A percentile compares a stretch with the other conserved stretches of the same genome.
Conservation (phyloP, 2,797 vertebrate genomes). For the Prunella strophiata region DNA sequence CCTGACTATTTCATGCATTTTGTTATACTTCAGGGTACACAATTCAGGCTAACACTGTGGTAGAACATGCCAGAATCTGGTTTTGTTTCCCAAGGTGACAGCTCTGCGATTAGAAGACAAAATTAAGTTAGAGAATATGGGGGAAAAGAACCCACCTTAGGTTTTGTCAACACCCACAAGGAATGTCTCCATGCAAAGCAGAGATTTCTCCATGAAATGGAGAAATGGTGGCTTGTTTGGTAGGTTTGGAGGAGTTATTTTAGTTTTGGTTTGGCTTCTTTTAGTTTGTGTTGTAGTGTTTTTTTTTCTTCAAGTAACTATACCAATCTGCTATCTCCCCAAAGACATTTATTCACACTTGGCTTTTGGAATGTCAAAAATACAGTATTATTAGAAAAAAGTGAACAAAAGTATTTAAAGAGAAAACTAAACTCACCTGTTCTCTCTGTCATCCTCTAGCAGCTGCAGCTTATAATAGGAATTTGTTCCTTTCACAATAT, state of each 20-base stretch:
- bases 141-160: accelerated
- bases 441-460: constrained; percentile 93
- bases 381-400: background rate
- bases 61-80: background rate
- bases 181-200: background rate
- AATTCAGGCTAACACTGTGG: background rate
- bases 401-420: background rate
- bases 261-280: background rate
- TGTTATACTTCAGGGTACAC: background rate
- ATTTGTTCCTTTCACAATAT: constrained; percentile 95
- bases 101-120: background rate
- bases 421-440: constrained; percentile 77
- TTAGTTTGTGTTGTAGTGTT: accelerated
- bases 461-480: constrained; percentile 98
- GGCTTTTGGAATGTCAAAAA: background rate
- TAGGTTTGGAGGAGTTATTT: background rate
- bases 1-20: background rate
- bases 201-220: background rate
- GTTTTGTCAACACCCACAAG: background rate
- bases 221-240: background rate
- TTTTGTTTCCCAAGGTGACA: background rate
- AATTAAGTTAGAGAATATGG: background rate
- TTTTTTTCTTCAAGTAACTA: background rate
- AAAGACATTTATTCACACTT: background rate
- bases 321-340: background rate